These are phyloP conservation scores for Nannoperca australis DNA, from an alignment of 2,797 vertebrate genomes.

Conservation along the genomic window DNA sequence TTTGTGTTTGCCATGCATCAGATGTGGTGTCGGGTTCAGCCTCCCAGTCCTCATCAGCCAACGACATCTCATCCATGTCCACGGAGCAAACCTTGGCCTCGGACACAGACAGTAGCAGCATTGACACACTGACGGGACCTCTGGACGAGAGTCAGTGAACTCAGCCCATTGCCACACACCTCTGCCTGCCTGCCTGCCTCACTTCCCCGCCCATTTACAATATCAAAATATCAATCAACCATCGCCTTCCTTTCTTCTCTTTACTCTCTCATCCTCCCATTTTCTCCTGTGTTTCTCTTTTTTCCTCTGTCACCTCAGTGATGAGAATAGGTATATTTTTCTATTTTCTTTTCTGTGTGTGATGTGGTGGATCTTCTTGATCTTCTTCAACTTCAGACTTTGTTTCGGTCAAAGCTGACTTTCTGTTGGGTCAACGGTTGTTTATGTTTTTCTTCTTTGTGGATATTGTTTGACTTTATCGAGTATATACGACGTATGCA, in stretches of 20 bases:
- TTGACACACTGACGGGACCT: slow-evolving; percentile 93
- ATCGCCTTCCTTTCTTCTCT: slow-evolving; percentile 40
- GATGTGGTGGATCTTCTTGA: slow-evolving; percentile 34
- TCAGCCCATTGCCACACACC: slow-evolving; percentile 32
- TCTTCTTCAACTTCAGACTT: slow-evolving; percentile 20
- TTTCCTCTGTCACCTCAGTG: slow-evolving; percentile 40
- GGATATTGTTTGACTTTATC: slow-evolving; percentile 55
- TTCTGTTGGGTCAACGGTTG: slow-evolving; percentile 34
- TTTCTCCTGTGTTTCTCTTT: slow-evolving; percentile 14
- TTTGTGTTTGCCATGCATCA: slow-evolving; percentile 64
- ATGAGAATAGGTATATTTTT: slow-evolving; percentile 68
- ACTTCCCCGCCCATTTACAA: slow-evolving; percentile 21
- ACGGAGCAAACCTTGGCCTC: slow-evolving; percentile 98
- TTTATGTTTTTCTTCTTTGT: slow-evolving; percentile 25
- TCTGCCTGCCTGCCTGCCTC: slow-evolving; percentile 33
- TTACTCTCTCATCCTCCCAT: slow-evolving; percentile 9
- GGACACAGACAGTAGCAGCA: slow-evolving; percentile 98
- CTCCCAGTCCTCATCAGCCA: slow-evolving; percentile 96
- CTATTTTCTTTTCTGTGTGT: slow-evolving; percentile 59
- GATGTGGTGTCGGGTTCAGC: slow-evolving; percentile 92
- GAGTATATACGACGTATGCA: slow-evolving; percentile 51
- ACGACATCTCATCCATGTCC: slow-evolving; percentile 99
- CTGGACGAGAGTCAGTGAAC: slow-evolving; percentile 94
- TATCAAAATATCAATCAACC: slow-evolving; percentile 39
- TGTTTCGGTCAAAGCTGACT: slow-evolving; percentile 54